Base-by-base conservation (phyloP, 2,113 vertebrate species). In the Stictonetta naevosa region DNA sequence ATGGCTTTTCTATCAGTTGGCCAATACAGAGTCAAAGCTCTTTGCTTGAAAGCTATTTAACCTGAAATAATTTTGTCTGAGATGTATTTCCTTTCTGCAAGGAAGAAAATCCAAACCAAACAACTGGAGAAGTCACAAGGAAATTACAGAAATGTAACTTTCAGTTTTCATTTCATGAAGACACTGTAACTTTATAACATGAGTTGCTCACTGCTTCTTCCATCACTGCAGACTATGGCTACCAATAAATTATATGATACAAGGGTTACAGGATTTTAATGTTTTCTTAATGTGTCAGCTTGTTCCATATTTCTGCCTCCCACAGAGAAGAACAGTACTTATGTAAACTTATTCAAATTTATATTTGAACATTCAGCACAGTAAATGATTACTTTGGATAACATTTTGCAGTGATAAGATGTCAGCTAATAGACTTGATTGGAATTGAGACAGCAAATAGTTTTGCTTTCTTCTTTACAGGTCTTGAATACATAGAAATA, bases 211-310 rank as follows among this genome's bases (percentile, higher is more conserved):
- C 25, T 75, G 12, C 17, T 91, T 66, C 22, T 72, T 78, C 18
- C 29, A 5, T 92, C 22, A 48, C 13, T 74, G 18, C 31, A 75
- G 56, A 33, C 17, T 87, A 29, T 4, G 3, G 17, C 4, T 71
- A n/a, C 55, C 66, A 82, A 50, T 11, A 20, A 86, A n/a, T 86
- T 75, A 31, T 72, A 38, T 4, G 10, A 52, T 72, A 60, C 89
- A 89, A 86, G 56, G 10, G 86, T 91, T 92, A 91, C 95, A 91
- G 50, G 34, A 84, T 75, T 83, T 86, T 13, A 38, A 5, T 78
- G 84, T 86, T 88, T 86, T 71, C 42, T 64, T 86, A 42, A 89
- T 84, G 19, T 48, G 38, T 95, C 91, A 96, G 56, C 69, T 76
- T 93, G 15, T 92, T 92, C 38, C 25, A 11, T 86, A 86, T 72